Evolutionary conservation across 2,888 invertebrate species (phyloP).

Genomic region (Ormia ochracea): DNA sequence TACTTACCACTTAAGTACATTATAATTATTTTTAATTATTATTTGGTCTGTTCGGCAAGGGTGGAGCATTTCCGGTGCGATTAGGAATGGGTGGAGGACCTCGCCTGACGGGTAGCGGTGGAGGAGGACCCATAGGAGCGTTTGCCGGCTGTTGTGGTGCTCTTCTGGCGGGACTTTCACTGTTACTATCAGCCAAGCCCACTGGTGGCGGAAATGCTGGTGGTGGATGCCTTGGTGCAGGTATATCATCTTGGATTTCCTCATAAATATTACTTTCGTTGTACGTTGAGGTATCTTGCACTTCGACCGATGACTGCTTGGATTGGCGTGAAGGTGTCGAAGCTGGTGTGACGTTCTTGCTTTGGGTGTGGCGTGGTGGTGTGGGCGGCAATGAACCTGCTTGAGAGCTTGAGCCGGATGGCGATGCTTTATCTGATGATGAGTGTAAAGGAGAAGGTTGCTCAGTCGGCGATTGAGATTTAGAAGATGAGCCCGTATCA

Average conservation of each 20-base stretch:
- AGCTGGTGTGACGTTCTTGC: constrained; percentile 70
- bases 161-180: constrained; percentile 53
- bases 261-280: constrained; percentile 78
- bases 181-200: constrained; percentile 74
- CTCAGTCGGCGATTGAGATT: constrained; percentile 72
- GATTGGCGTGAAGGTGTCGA: constrained; percentile 71
- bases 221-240: constrained; percentile 80
- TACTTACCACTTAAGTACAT: constrained; percentile 59
- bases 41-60: constrained; percentile 74
- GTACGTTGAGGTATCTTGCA: constrained; percentile 58
- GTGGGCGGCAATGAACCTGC: constrained; percentile 68
- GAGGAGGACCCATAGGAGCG: constrained; percentile 79
- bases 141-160: constrained; percentile 54
- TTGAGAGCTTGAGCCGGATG: constrained; percentile 63
- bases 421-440: constrained; percentile 71
- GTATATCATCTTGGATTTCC: constrained; percentile 79
- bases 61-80: constrained; percentile 75
- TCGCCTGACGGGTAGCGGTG: constrained; percentile 79
- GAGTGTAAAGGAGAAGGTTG: constrained; percentile 66
- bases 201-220: constrained; percentile 79
- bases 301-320: constrained; percentile 68
- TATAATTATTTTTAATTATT: constrained; percentile 69
- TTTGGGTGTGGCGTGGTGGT: constrained; percentile 71
- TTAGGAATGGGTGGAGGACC: constrained; percentile 76
- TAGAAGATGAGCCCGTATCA: constrained; percentile 69